These are phyloP conservation scores for Sardina pilchardus DNA, from an alignment of 2,113 vertebrate species.

Conservation along the genomic window DNA sequence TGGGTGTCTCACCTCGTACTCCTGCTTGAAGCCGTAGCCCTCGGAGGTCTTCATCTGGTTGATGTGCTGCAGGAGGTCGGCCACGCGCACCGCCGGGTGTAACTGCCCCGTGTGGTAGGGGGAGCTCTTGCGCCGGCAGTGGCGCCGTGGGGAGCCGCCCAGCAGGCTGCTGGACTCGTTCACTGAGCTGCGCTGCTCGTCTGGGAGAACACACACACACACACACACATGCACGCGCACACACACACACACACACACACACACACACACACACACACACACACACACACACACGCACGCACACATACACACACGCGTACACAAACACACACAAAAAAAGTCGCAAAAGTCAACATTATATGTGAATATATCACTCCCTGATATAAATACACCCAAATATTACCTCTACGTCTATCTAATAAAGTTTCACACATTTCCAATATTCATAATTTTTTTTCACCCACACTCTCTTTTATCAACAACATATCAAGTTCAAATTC, in stretches of 20 bases:
- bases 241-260: slow-evolving; percentile 18
- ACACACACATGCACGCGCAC: slow-evolving; percentile 6
- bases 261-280: slow-evolving; percentile 34
- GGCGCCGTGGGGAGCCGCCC: slow-evolving; percentile 78
- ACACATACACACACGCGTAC: background rate
- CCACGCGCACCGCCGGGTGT: slow-evolving; percentile 87
- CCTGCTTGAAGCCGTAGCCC: slow-evolving; percentile 96
- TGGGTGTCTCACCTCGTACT: slow-evolving; percentile 82
- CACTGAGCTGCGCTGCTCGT: slow-evolving; percentile 84
- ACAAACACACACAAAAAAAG: background rate
- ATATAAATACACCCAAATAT: too few species aligned
- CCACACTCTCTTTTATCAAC: too few species aligned
- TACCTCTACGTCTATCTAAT: too few species aligned
- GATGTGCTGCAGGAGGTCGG: slow-evolving; percentile 94
- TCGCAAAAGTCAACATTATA: background rate
- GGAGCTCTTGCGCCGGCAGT: slow-evolving; percentile 85
- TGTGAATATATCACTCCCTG: too few species aligned
- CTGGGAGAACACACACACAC: slow-evolving; percentile 59
- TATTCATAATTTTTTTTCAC: too few species aligned
- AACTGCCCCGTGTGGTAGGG: slow-evolving; percentile 93
- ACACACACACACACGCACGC: slow-evolving; percentile 13
- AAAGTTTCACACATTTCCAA: too few species aligned
- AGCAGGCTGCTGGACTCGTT: slow-evolving; percentile 90
- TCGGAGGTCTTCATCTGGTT: slow-evolving; percentile 96
- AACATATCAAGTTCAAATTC: too few species aligned